Evolutionary conservation across 1,140 invertebrate genomes (phyloP), one percentile per base, ranked within the genome.

Genomic region (Adoxophyes honmai): DNA sequence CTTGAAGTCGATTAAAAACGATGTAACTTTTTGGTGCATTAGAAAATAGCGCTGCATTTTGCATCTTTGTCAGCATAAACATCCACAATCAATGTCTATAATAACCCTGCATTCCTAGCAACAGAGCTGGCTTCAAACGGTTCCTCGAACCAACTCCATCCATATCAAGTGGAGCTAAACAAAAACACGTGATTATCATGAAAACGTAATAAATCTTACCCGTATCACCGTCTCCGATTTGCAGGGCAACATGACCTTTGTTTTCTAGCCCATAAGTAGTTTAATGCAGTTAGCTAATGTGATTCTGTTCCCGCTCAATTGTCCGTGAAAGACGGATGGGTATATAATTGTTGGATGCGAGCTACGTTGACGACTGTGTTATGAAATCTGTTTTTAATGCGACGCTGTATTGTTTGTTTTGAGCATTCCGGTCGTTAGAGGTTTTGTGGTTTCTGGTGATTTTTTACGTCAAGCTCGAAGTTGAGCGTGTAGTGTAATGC

Each of bases 381-480:
- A 18, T 48, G 42, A 18, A 48, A 48, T 48, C 42, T 28, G 42
- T 48, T 48, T 48, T 48, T 48, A 48, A 48, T 48, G 42, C 16
- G 42, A 48, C n/a, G 28, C 21, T 13, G 42, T 48, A 48, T 65
- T 65, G 66, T 62, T 48, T 58, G 65, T 66, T 55, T 36, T 56
- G 57, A 37, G 37, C 2, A 28, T 28, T n/a, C 2, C 21, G 6
- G 21, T 28, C 6, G 21, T 28, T 28, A 28, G 21, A 28, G 6
- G 21, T 28, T 6, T 28, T 28, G 2, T 28, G 6, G 21, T 28
- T 28, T 28, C 6, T 28, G 6, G 21, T 28, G 6, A n/a, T n/a
- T n/a, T n/a, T n/a, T n/a, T n/a, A 28, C 21, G 21, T 28, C 2
- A 28, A 28, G 6, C 6, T 28, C 21, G 2, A 6, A 28, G 6